These are phyloP conservation scores for Lasiurus cinereus DNA, from an alignment of 2,113 vertebrate species.

Conservation along the genomic window DNA sequence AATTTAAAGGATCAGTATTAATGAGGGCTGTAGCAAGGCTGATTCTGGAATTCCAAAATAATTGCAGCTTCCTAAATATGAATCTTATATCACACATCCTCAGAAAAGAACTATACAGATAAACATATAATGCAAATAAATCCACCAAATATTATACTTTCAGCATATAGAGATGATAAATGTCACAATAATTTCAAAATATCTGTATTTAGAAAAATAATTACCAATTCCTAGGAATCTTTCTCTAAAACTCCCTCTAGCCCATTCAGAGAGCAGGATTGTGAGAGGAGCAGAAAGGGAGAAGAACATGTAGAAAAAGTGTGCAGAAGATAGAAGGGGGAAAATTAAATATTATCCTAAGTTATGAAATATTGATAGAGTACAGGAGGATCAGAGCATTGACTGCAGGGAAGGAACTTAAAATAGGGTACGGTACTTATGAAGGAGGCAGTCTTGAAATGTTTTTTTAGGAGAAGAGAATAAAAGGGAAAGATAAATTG, in stretches of 20 bases:
- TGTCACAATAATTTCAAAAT: neutral
- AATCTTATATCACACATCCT: neutral
- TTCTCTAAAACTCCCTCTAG: neutral
- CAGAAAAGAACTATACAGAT: neutral
- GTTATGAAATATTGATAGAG: neutral
- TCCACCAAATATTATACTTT: neutral
- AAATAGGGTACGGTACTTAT: neutral
- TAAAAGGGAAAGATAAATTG: neutral
- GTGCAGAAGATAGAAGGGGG: neutral
- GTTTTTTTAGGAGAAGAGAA: neutral
- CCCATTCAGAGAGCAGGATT: neutral
- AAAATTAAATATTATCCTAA: neutral
- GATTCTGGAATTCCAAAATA: neutral
- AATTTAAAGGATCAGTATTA: constrained; percentile 3
- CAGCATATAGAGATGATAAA: neutral
- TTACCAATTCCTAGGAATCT: neutral
- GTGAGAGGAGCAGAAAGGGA: accelerated
- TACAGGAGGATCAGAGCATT: neutral
- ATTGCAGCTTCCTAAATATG: neutral
- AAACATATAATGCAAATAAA: constrained; percentile 35
- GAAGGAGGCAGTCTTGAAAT: neutral
- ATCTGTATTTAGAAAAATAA: neutral
- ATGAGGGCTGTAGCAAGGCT: neutral
- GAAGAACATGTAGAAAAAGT: neutral
- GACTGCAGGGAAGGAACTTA: neutral